phyloP scores from a whole-genome alignment of 2,888 invertebrate species.

The Maniola hyperantus region DNA sequence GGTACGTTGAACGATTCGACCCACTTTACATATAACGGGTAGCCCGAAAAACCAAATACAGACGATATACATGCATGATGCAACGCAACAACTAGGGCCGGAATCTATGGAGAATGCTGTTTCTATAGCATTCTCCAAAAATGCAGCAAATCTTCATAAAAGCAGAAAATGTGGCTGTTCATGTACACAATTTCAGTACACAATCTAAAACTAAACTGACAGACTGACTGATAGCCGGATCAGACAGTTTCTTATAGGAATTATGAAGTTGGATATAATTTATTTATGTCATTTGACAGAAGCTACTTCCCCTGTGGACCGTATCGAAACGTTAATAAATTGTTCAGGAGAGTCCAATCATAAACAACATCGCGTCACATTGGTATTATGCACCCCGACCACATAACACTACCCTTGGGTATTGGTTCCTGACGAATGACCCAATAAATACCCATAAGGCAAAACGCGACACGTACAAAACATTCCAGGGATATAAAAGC shows the following conservation, averaged over 20 bases:
- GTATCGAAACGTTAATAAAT: constrained; percentile 63
- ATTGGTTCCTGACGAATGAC: constrained; percentile 78
- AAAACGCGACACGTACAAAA: constrained; percentile 78
- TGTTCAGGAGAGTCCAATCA: constrained; percentile 64
- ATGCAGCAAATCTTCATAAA: no score
- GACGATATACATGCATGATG: constrained; percentile 6
- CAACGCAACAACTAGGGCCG: background rate
- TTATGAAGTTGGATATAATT: background rate
- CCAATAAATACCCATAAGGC: constrained; percentile 81
- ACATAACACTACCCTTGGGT: constrained; percentile 72
- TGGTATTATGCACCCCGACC: constrained; percentile 78
- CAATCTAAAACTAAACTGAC: background rate
- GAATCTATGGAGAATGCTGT: background rate
- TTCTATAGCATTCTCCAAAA: no score
- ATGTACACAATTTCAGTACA: background rate
- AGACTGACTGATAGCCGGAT: no score
- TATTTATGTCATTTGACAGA: constrained; percentile 16
- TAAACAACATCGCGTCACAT: constrained; percentile 67
- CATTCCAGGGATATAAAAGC: constrained; percentile 78
- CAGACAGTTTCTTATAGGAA: background rate
- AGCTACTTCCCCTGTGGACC: constrained; percentile 20
- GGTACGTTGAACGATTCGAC: constrained; percentile 60
- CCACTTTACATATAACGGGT: constrained; percentile 37
- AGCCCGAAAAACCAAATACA: constrained; percentile 14
- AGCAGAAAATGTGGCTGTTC: background rate